These are phyloP conservation scores for Mustela nigripes DNA, from an alignment of 2,113 vertebrate species.

Conservation along the genomic window DNA sequence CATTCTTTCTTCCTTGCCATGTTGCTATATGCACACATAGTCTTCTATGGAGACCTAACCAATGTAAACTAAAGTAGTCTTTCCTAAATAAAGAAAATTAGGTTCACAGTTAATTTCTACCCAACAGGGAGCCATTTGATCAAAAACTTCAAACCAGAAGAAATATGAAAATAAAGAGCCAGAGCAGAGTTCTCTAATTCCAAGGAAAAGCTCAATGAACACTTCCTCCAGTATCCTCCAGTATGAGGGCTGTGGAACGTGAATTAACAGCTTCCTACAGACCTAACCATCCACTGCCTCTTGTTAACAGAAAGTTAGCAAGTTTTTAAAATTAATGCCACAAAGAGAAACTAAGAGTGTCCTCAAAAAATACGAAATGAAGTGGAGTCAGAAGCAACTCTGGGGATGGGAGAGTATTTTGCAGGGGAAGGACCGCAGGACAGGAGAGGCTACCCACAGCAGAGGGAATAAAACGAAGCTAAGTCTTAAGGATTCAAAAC, in stretches of 20 bases:
- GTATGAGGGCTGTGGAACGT: not conserved
- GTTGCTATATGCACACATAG: slow-evolving; percentile 15
- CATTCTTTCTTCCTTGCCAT: slow-evolving; percentile 30
- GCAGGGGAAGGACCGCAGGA: not conserved
- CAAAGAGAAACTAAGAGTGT: not conserved
- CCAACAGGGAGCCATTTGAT: slow-evolving; percentile 1
- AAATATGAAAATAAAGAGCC: slow-evolving; percentile 54
- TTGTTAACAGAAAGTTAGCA: not conserved
- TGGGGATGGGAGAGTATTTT: not conserved
- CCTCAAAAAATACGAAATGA: slow-evolving; percentile 43
- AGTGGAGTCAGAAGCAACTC: not conserved
- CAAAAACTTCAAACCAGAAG: slow-evolving; percentile 35
- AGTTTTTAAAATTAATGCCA: not conserved
- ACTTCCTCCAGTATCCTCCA: not conserved
- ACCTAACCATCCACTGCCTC: not conserved
- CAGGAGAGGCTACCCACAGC: not conserved
- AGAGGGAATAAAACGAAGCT: not conserved
- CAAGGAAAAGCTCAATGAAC: not conserved
- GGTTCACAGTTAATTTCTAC: not conserved
- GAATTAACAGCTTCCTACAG: not conserved
- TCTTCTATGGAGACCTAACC: slow-evolving; percentile 27
- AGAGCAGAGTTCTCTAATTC: not conserved
- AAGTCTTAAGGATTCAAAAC: not conserved
- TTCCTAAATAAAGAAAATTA: slow-evolving; percentile 1
- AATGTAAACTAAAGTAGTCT: slow-evolving; percentile 66